Evolutionary conservation across 2,113 vertebrate genomes (phyloP).

Genomic region (Perognathus longimembris): DNA sequence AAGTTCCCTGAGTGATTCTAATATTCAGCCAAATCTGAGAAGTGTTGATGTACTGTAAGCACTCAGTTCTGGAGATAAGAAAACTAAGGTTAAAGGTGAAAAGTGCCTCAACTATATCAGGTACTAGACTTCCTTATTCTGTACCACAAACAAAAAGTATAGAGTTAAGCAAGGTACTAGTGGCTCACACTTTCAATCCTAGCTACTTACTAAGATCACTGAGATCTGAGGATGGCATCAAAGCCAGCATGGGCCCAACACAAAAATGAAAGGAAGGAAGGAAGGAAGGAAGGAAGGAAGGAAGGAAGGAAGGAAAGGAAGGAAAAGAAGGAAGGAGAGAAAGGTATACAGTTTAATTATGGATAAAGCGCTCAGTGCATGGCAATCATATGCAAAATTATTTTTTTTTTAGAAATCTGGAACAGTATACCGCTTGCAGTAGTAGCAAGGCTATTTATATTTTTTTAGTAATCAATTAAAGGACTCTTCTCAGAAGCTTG

Average conservation of each 20-base stretch:
- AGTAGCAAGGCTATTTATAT: neutral
- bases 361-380: neutral
- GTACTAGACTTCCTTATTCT: neutral
- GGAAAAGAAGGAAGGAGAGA: too few species aligned
- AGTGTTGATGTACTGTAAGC: neutral
- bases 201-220: too few species aligned
- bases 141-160: neutral
- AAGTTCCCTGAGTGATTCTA: neutral
- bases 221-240: too few species aligned
- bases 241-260: too few species aligned
- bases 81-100: neutral
- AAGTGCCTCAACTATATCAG: neutral
- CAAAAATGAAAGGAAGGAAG: too few species aligned
- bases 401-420: neutral
- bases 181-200: too few species aligned
- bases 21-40: neutral
- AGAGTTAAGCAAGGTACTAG: too few species aligned
- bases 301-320: too few species aligned
- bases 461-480: neutral
- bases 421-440: neutral
- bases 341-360: neutral
- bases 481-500: neutral
- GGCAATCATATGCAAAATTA: neutral
- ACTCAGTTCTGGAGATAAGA: conserved; percentile 15
- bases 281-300: too few species aligned